Conservation (phyloP, 2,797 vertebrate genomes). For the Labroides dimidiatus region DNA sequence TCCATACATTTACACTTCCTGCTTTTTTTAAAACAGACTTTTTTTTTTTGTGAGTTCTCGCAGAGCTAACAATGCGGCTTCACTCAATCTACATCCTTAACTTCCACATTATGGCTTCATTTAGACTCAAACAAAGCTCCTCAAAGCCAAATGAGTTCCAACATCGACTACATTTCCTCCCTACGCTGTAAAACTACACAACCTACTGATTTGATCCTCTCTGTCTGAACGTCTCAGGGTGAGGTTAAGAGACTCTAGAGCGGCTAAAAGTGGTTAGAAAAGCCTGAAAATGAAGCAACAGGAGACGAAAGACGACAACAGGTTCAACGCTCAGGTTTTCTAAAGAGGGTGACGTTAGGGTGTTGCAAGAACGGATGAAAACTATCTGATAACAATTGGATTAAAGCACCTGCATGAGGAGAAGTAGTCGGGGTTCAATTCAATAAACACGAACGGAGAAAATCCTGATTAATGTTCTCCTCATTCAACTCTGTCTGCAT, state of each 20-base stretch:
- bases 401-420: neutral
- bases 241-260: slow-evolving; percentile 20
- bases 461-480: neutral
- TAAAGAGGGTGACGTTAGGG: neutral
- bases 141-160: slow-evolving; percentile 41
- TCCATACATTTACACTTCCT: slow-evolving; percentile 44
- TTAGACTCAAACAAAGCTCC: slow-evolving; percentile 34
- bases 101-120: slow-evolving; percentile 51
- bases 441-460: neutral
- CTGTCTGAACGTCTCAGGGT: neutral
- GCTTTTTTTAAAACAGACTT: slow-evolving; percentile 20
- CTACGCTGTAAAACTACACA: slow-evolving; percentile 23
- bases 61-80: slow-evolving; percentile 27
- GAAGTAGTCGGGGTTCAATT: neutral
- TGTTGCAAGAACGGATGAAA: neutral
- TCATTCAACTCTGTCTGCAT: neutral
- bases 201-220: neutral
- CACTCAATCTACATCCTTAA: slow-evolving; percentile 4
- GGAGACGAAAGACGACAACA: slow-evolving; percentile 8
- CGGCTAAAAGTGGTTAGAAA: slow-evolving; percentile 5
- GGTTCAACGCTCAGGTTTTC: neutral
- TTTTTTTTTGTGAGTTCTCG: neutral
- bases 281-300: slow-evolving; percentile 7
- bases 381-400: slow-evolving; percentile 2
- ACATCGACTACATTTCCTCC: slow-evolving; percentile 26